These are phyloP conservation scores for Aurelia aurita DNA, from an alignment of 30 jellyfish, hydroid and myxozoan genomes.

Conservation along the genomic window DNA sequence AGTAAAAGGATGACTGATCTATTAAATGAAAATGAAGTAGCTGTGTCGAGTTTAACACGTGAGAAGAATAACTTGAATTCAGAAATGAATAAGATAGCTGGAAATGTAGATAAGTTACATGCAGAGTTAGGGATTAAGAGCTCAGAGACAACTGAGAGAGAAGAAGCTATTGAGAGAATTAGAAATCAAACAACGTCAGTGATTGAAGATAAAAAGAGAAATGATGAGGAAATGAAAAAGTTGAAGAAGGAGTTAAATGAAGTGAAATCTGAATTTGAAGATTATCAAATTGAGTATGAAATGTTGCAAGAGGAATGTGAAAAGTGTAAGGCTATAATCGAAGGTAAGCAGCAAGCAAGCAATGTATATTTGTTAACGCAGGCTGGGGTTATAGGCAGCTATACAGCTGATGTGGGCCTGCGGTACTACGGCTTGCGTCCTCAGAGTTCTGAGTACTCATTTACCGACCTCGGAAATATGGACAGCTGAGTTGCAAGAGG, in stretches of 20 bases:
- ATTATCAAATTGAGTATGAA: constrained; percentile 42
- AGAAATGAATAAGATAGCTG: constrained; percentile 19
- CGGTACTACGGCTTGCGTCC: no score
- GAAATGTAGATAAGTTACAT: constrained; percentile 25
- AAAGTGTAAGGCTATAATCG: constrained; percentile 40
- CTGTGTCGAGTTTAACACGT: constrained; percentile 10
- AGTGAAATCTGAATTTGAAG: constrained; percentile 49
- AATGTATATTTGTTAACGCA: no score
- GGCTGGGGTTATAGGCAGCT: no score
- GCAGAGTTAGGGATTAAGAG: constrained; percentile 17
- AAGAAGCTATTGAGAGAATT: constrained; percentile 46
- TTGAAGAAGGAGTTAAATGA: constrained; percentile 11
- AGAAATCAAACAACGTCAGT: constrained; percentile 35
- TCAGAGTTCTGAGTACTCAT: no score
- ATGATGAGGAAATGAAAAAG: constrained; percentile 8
- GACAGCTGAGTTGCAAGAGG: no score
- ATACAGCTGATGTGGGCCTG: no score
- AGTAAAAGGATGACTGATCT: constrained; percentile 37
- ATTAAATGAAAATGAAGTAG: constrained; percentile 38
- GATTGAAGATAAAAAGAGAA: constrained; percentile 36
- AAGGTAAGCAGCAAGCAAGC: no score
- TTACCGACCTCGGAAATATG: no score
- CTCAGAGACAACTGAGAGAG: constrained; percentile 1
- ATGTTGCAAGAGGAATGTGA: constrained; percentile 65
- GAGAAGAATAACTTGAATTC: constrained; percentile 45